phyloP scores from a whole-genome alignment of 2,113 vertebrate genomes.

The Cavia porcellus region DNA sequence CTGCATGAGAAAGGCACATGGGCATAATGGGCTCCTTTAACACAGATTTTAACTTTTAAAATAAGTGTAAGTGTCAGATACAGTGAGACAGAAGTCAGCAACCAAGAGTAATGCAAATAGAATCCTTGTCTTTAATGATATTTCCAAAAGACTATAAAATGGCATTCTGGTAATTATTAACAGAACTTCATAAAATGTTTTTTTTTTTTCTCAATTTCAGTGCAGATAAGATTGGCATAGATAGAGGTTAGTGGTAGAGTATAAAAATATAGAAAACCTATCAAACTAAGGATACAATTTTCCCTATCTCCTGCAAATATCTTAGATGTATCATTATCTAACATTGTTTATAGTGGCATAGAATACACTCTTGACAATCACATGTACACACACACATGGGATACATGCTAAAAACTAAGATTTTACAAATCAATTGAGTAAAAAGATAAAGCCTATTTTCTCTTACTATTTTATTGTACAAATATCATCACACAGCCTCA shows the following conservation, averaged over 20 bases:
- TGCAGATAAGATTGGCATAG: not conserved
- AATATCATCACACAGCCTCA: conserved; percentile 52
- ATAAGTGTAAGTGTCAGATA: not conserved
- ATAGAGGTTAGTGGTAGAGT: not conserved
- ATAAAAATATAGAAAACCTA: not conserved
- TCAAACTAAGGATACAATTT: not conserved
- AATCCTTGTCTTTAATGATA: not conserved
- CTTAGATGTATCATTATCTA: not conserved
- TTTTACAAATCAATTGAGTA: not conserved
- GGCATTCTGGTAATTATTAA: not conserved
- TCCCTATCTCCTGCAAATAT: not conserved
- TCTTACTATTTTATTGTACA: conserved; percentile 5
- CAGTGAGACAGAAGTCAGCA: not conserved
- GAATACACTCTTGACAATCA: not conserved
- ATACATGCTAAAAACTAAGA: not conserved
- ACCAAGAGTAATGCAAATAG: not conserved
- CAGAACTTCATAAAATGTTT: not conserved
- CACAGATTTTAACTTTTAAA: not conserved
- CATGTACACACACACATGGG: not conserved
- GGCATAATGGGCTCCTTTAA: not conserved
- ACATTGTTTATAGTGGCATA: not conserved
- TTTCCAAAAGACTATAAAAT: not conserved
- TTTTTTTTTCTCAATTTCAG: not conserved
- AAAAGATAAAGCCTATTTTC: not conserved
- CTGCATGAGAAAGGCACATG: conserved; percentile 30